phyloP scores from a whole-genome alignment of 2,797 vertebrate species.

The Melanotaenia parkinsoni region DNA sequence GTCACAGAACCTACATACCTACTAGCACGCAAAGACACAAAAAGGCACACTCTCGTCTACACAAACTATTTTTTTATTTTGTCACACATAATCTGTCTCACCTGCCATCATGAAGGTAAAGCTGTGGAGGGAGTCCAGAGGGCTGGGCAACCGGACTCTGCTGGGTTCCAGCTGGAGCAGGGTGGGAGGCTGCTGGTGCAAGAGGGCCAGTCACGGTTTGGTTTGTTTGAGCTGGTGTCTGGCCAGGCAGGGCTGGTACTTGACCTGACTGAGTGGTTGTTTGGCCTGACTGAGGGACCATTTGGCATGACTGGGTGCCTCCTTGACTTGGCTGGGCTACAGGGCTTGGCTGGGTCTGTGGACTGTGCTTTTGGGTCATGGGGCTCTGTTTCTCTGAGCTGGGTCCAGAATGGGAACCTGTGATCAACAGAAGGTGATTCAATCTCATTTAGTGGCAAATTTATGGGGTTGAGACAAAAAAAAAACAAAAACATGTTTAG shows the following conservation, averaged over 20 bases:
- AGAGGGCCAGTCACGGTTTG: conserved; percentile 67
- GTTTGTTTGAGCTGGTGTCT: conserved; percentile 67
- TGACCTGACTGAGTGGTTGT: conserved; percentile 69
- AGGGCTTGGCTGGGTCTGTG: conserved; percentile 89
- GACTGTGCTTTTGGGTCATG: conserved; percentile 95
- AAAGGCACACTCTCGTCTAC: conserved; percentile 4
- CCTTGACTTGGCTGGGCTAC: conserved; percentile 86
- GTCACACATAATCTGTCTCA: conserved; percentile 66
- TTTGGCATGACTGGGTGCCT: conserved; percentile 69
- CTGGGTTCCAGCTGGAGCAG: conserved; percentile 66
- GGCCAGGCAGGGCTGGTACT: conserved; percentile 61
- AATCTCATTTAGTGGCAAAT: not conserved
- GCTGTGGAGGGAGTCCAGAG: conserved; percentile 88
- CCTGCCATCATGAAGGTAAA: conserved; percentile 98
- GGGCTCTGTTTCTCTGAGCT: conserved; percentile 98
- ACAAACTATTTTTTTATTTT: conserved; percentile 20
- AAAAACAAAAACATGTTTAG: conserved; percentile 1
- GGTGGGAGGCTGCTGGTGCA: conserved; percentile 67
- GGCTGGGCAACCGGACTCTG: conserved; percentile 86
- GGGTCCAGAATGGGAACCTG: conserved; percentile 94
- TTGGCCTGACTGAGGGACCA: conserved; percentile 66
- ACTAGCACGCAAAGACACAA: conserved; percentile 5
- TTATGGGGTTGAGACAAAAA: conserved; percentile 5
- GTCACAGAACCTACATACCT: conserved; percentile 22
- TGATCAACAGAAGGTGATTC: conserved; percentile 14